Conservation (phyloP, 2,113 vertebrate species). For the Cyanistes caeruleus region DNA sequence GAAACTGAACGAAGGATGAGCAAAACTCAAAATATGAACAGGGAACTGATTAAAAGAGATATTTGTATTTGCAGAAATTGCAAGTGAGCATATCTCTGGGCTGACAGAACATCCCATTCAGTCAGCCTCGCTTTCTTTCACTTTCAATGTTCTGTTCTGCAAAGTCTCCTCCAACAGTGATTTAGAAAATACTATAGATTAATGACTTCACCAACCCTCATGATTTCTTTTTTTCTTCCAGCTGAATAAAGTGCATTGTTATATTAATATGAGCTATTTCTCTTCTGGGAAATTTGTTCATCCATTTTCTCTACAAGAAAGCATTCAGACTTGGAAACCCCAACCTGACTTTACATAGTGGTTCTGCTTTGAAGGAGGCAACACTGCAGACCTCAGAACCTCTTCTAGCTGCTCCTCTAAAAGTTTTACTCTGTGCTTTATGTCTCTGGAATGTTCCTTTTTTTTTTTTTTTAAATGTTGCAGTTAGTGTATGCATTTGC, state of each 20-base stretch:
- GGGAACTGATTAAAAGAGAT: not conserved
- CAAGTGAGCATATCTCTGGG: not conserved
- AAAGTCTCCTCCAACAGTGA: not conserved
- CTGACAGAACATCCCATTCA: not conserved
- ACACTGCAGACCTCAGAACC: not conserved
- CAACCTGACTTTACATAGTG: not conserved
- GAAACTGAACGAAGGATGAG: not conserved
- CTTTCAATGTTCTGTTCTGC: not conserved
- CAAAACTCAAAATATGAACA: not conserved
- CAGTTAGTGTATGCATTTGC: not conserved
- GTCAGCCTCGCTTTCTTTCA: not conserved
- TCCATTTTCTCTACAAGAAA: not conserved
- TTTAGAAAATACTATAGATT: not conserved
- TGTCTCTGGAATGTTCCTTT: rapidly evolving
- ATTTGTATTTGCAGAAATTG: not conserved
- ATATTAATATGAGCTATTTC: not conserved
- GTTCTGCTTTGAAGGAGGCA: not conserved
- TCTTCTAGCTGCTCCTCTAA: not conserved
- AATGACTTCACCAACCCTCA: not conserved
- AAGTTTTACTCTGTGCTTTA: not conserved
- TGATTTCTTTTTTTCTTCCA: not conserved
- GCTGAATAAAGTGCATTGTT: not conserved
- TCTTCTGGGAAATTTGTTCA: not conserved
- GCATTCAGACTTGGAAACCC: not conserved
- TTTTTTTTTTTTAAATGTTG: not conserved